Evolutionary conservation across 2,888 invertebrate genomes (phyloP), one percentile per base, ranked within the genome.

Genomic region (Brenthis daphne): DNA sequence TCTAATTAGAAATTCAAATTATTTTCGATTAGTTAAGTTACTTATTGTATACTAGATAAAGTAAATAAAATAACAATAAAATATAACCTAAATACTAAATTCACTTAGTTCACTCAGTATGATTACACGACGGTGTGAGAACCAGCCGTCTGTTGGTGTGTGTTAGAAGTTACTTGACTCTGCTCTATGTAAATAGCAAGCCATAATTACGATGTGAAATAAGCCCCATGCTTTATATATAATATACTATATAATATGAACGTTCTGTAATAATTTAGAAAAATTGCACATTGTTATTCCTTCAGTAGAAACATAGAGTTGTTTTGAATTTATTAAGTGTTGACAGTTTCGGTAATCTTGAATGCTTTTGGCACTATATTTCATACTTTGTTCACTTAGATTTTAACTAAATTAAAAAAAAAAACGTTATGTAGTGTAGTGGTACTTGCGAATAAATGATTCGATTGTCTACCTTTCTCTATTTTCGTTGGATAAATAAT

Each of bases 131-230:
- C 76, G 75, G 79, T 80, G 80, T 80, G 66, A 80, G 16, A 61
- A 65, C 12, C 66, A 63, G 71, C 70, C 72, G 57, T 47, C 53
- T 37, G 37, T 63, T 53, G 58, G 73, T 71, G 68, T 70, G 74
- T 68, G 74, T 73, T 70, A 72, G 73, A 75, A 74, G 76, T 74
- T 75, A 74, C 73, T 67, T 71, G 71, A 72, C 68, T 71, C 29
- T 65, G 75, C 71, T 76, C 75, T 74, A 76, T 75, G 77, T 77
- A 77, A 77, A 78, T 76, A 77, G 71, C 73, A 60, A 63, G 72
- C 73, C 71, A 71, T 72, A 73, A 75, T 74, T 74, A 71, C 73
- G 37, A 43, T 11, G 67, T 68, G 54, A 71, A 72, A 69, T 74
- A 75, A 73, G 67, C 68, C 68, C 57, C 57, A 48, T 57, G 60